These are phyloP conservation scores for Holothuria glaberrima DNA, from an alignment of 35 echinoderm and acorn worm species.

Conservation along the genomic window DNA sequence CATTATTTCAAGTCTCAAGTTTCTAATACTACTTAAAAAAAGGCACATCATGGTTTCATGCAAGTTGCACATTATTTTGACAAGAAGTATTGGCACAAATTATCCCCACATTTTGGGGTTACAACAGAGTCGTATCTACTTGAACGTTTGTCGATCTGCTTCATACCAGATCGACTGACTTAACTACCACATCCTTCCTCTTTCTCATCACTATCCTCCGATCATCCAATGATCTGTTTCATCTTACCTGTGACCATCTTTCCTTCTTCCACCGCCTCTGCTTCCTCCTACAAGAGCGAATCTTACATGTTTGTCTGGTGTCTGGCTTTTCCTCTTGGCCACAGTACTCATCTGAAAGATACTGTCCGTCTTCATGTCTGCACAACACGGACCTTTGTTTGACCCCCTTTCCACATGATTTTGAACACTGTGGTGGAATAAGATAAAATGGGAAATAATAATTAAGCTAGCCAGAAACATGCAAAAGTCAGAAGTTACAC, in stretches of 20 bases:
- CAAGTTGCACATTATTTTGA: no score
- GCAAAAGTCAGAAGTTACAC: no score
- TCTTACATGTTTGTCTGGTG: conserved; percentile 63
- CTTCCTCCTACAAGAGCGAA: conserved; percentile 27
- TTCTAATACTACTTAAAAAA: no score
- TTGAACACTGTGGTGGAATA: conserved; percentile 69
- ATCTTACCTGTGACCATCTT: conserved; percentile 76
- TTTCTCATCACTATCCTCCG: not conserved
- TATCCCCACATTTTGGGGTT: no score
- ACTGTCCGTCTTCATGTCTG: conserved; percentile 66
- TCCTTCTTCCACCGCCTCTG: conserved; percentile 52
- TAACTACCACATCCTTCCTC: not conserved
- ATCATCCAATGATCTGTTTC: conserved; percentile 6
- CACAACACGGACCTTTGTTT: conserved; percentile 68
- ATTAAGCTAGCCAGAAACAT: no score
- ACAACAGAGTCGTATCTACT: no score
- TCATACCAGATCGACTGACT: not conserved
- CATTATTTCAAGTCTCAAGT: no score
- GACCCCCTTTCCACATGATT: conserved; percentile 70
- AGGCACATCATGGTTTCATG: no score
- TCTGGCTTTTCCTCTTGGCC: conserved; percentile 58
- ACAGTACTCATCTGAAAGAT: conserved; percentile 59
- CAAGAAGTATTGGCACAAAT: no score
- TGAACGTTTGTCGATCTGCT: no score
- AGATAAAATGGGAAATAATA: not conserved